Conservation (phyloP, 2,888 invertebrate species). For the Lycocerus yunnanus region DNA sequence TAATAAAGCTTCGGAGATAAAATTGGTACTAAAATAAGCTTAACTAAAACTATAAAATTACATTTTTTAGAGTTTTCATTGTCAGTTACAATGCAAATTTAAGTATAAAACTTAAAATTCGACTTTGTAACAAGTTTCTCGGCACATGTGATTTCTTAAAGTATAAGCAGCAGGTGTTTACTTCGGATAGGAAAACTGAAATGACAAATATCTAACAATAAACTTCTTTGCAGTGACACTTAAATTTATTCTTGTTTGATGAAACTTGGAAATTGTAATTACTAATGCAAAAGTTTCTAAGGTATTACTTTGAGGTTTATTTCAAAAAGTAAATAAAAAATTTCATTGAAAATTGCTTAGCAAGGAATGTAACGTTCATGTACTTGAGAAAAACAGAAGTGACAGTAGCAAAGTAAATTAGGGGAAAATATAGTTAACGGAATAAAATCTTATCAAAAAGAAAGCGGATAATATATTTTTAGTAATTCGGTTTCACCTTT, state of each 20-base stretch:
- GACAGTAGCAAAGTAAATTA: background rate
- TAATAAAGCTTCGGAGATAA: background rate
- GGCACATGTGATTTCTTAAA: background rate
- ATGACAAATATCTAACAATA: background rate
- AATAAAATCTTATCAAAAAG: background rate
- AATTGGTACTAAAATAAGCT: background rate
- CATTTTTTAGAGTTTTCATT: background rate
- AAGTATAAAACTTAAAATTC: background rate
- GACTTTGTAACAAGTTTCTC: background rate
- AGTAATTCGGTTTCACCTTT: background rate
- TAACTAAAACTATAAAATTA: background rate
- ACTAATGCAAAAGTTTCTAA: background rate
- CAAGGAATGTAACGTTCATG: background rate
- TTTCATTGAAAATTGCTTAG: background rate
- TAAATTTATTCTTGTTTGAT: background rate
- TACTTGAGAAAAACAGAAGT: background rate
- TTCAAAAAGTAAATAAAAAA: background rate
- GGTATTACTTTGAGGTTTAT: background rate
- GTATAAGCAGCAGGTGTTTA: background rate
- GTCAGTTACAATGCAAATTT: background rate
- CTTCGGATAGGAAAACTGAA: background rate
- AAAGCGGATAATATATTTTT: background rate
- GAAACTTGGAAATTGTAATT: background rate
- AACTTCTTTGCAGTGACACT: background rate
- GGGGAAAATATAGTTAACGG: background rate